Conservation (phyloP, 2,888 invertebrate species). For the Helleia helle region DNA sequence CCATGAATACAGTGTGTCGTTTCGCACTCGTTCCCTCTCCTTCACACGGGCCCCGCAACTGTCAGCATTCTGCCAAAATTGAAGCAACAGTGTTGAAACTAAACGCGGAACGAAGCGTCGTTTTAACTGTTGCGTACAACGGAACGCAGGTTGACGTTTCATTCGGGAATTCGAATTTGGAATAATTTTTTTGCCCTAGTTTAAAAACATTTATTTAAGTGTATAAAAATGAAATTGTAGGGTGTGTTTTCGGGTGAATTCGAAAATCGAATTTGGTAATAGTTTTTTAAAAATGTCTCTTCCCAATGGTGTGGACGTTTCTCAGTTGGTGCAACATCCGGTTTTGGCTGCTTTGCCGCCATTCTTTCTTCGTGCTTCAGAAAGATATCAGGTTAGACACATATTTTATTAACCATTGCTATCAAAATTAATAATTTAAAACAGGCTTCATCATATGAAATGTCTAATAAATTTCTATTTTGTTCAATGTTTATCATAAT, state of each 20-base stretch:
- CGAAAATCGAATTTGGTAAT: constrained; percentile 20
- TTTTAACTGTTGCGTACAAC: constrained; percentile 33
- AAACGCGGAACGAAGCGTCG: constrained; percentile 43
- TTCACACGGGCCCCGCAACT: constrained; percentile 43
- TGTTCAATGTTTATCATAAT: too few species aligned
- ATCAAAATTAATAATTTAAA: too few species aligned
- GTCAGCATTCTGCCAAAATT: constrained; percentile 46
- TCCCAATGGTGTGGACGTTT: constrained; percentile 89
- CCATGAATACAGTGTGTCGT: constrained; percentile 60
- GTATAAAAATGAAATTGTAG: constrained; percentile 15
- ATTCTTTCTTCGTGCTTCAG: constrained; percentile 91
- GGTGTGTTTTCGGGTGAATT: constrained; percentile 14
- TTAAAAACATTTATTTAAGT: constrained; percentile 14
- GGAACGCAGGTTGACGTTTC: constrained; percentile 8
- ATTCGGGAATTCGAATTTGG: constrained; percentile 3
- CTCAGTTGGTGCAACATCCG: constrained; percentile 89
- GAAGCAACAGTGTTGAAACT: constrained; percentile 65
- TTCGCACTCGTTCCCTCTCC: constrained; percentile 45
- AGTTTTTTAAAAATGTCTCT: constrained; percentile 81
- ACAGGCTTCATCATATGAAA: too few species aligned
- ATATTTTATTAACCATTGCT: too few species aligned
- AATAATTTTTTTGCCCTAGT: not conserved
- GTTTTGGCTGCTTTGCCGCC: constrained; percentile 88
- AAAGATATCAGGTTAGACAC: constrained; percentile 84
- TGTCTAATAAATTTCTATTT: too few species aligned